Evolutionary conservation across 2,113 vertebrate species (phyloP), one percentile per base, ranked within the genome.

Genomic region (Oreochromis niloticus): DNA sequence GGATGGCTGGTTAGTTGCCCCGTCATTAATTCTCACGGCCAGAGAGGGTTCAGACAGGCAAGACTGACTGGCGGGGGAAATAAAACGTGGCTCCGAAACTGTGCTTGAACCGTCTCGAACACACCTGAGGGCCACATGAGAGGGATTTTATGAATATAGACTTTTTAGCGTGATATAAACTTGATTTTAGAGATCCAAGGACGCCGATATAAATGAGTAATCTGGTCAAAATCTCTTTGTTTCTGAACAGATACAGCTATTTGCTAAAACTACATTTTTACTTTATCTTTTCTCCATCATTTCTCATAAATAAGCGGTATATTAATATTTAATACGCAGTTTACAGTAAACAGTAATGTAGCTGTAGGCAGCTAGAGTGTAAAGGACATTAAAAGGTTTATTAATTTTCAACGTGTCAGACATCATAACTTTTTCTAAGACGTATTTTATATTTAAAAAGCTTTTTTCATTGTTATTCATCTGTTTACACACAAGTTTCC

Each of bases 11-110:
- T 97, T 96, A 97, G 96, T 96, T 95, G 94, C 95, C 91, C 93
- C 94, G 95, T 97, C 97, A 98, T 99, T 98, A 99, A 98, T 98
- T 97, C 95, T 96, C 93, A 52, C 14, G 89, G 92, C 91, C 89
- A 32, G 84, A 88, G 87, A 92, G 93, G 87, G 85, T 90, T 93
- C 85, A 84, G 94, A 95, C 90, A 93, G 96, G 95, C 86, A 39
- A 88, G 97, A 95, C 94, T 97, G 96, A 96, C 88, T 75, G 95
- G 88, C 85, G 84, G 87, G 95, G 84, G 80, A 86, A 96, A 93
- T 95, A 96, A 95, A 96, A 91, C 88, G 92, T 86, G 85, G 83
- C 82, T 83, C 81, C 39, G 80, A 94, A 95, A 83, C 87, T 81
- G 87, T 59, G 88, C 73, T 88, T 88, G 75, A 87, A 87, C 86